Conservation (phyloP, 2,797 vertebrate genomes). For the Lacerta bilineata region DNA sequence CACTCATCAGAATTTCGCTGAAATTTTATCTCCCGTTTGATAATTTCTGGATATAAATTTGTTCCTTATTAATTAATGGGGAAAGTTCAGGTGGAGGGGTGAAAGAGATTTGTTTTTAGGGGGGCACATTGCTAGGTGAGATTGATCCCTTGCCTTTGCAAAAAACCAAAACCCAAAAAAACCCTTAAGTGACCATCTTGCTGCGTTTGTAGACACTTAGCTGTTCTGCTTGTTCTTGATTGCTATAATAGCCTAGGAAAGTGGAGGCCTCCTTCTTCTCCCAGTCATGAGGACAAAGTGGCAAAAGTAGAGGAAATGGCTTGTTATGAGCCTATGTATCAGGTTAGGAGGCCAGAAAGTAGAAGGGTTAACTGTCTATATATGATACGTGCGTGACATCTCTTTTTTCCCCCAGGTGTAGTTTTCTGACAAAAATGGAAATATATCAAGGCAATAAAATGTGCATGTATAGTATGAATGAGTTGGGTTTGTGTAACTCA, state of each 20-base stretch:
- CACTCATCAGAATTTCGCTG: no score
- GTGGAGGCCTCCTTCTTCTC: not conserved
- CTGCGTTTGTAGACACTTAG: not conserved
- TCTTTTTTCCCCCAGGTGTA: not conserved
- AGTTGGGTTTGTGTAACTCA: not conserved
- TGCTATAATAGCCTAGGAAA: not conserved
- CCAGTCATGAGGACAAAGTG: not conserved
- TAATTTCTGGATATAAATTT: no score
- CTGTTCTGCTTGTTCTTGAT: not conserved
- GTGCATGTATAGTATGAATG: not conserved
- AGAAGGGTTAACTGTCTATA: no score
- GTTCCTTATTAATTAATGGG: no score
- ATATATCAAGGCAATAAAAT: not conserved
- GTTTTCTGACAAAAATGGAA: not conserved
- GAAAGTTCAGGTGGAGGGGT: no score
- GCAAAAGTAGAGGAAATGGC: not conserved
- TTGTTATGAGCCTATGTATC: no score
- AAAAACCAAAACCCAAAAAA: not conserved
- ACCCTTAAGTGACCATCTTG: not conserved
- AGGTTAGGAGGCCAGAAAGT: not conserved
- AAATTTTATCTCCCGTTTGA: no score
- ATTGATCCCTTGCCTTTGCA: not conserved
- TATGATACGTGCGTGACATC: not conserved
- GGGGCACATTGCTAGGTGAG: no score
- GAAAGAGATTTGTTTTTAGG: no score